Evolutionary conservation across 2,113 vertebrate genomes (phyloP).

Genomic region (Camelus bactrianus): DNA sequence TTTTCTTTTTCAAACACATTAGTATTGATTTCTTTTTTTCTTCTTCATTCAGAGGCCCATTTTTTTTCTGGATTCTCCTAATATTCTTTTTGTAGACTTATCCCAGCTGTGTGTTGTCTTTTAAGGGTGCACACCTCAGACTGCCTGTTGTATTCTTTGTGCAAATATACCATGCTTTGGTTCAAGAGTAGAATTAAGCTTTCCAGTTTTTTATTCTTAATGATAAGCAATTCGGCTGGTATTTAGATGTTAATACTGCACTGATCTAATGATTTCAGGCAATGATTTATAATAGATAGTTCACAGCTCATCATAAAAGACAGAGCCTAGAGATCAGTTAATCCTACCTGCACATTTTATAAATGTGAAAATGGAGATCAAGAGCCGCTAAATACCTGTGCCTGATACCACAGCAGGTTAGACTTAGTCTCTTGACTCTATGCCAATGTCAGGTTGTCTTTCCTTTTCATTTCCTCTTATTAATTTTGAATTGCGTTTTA

Average conservation of each 20-base stretch:
- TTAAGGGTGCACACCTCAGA: constrained; percentile 31
- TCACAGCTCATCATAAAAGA: not conserved
- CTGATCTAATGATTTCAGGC: not conserved
- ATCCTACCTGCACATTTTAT: constrained; percentile 19
- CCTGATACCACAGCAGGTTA: constrained; percentile 12
- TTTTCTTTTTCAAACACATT: not conserved
- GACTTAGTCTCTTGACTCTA: not conserved
- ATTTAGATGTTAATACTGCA: constrained; percentile 41
- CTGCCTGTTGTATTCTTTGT: not conserved
- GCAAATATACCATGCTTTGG: not conserved
- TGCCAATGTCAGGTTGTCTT: not conserved
- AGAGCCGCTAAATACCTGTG: constrained; percentile 36
- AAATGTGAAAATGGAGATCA: constrained; percentile 15
- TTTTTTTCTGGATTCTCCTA: constrained; percentile 17
- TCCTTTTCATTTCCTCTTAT: not conserved
- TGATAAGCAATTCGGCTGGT: not conserved
- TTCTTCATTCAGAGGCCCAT: constrained; percentile 26
- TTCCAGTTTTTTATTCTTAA: constrained; percentile 30
- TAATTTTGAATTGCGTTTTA: not conserved
- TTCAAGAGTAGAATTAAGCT: not conserved
- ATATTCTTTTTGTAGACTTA: not conserved
- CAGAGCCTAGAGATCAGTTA: not conserved
- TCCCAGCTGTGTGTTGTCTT: not conserved
- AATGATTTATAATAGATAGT: constrained; percentile 3
- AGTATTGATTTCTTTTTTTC: not conserved